Conservation (phyloP, 2,888 invertebrate species). For the Hermaeophaga mercurialis region DNA sequence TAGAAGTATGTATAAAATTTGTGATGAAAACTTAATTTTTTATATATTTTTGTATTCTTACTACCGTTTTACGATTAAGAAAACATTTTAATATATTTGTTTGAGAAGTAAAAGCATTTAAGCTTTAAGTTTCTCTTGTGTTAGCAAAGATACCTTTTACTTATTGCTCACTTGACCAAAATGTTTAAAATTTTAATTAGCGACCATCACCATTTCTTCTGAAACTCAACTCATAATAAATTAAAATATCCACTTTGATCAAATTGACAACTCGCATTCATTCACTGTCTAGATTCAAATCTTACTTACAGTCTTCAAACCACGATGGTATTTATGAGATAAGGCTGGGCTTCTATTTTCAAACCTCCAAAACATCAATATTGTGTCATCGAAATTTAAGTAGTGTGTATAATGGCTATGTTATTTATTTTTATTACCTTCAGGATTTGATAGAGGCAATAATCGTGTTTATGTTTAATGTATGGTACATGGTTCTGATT, state of each 20-base stretch:
- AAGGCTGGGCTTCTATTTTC: constrained; percentile 3
- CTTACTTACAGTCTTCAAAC: not conserved
- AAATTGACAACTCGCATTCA: not conserved
- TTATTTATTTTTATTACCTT: constrained; percentile 19
- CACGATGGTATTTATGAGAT: not conserved
- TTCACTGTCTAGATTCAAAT: not conserved
- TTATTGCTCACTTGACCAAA: too few species aligned
- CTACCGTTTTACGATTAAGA: too few species aligned
- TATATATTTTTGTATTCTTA: too few species aligned
- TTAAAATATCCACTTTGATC: not conserved
- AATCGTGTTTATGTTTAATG: constrained; percentile 1
- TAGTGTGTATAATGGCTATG: constrained; percentile 12
- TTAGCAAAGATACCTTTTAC: too few species aligned
- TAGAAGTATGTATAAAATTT: too few species aligned
- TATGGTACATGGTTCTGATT: not conserved
- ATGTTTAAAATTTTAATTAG: too few species aligned
- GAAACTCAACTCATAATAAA: not conserved
- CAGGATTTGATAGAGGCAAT: not conserved
- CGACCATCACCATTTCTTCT: too few species aligned
- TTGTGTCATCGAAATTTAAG: constrained; percentile 18
- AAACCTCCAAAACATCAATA: constrained; percentile 15
- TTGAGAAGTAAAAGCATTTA: too few species aligned
- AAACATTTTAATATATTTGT: too few species aligned
- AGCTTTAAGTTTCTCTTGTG: too few species aligned
- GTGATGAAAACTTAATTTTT: too few species aligned